These are phyloP conservation scores for Phyllotreta striolata DNA, from an alignment of 2,888 invertebrate genomes.

Conservation along the genomic window DNA sequence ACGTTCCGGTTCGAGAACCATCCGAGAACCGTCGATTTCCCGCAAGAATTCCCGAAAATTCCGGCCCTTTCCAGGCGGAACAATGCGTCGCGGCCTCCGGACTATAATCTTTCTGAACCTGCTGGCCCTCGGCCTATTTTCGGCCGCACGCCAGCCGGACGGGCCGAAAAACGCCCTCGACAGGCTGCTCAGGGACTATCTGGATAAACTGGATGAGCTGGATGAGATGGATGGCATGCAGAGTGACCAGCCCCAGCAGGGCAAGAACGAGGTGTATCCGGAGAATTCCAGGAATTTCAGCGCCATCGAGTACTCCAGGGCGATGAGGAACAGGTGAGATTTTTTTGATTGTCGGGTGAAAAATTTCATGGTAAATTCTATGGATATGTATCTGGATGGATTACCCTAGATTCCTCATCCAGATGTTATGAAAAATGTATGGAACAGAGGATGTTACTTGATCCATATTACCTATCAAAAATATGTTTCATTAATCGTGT, in stretches of 20 bases:
- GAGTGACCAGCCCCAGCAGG: constrained; percentile 42
- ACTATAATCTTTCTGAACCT: constrained; percentile 30
- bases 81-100: constrained; percentile 30
- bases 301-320: constrained; percentile 33
- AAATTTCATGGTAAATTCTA: no score
- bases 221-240: constrained; percentile 39
- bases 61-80: constrained; percentile 15
- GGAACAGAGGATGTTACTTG: no score
- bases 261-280: neutral
- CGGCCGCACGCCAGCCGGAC: constrained; percentile 7
- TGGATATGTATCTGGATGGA: no score
- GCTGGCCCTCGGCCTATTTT: constrained; percentile 6
- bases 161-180: constrained; percentile 36
- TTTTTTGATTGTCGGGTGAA: no score
- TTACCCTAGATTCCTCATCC: no score
- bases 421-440: no score
- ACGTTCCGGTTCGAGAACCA: neutral
- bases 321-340: constrained; percentile 38
- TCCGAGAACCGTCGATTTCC: constrained; percentile 3
- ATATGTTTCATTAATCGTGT: no score
- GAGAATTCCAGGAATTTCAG: constrained; percentile 26
- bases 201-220: constrained; percentile 10
- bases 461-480: no score
- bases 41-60: neutral
- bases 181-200: constrained; percentile 31